phyloP scores from a whole-genome alignment of 2,888 invertebrate species.

The Steinernema carpocapsae region DNA sequence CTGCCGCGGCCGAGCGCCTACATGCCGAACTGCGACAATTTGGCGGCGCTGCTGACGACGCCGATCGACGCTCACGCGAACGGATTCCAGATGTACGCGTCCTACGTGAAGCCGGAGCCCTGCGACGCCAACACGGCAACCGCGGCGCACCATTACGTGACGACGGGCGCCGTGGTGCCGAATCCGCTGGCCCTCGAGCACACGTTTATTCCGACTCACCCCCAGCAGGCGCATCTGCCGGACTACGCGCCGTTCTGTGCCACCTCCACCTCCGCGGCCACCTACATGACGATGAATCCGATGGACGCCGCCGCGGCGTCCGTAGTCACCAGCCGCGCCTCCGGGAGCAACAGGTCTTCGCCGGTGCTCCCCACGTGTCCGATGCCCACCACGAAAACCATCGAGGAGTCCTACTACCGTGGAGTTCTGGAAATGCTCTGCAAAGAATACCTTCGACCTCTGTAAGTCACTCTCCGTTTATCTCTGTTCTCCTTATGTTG shows the following conservation, averaged over 20 bases:
- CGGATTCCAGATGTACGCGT: slow-evolving; percentile 30
- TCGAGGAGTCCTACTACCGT: slow-evolving; percentile 59
- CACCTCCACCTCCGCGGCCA: slow-evolving; percentile 18
- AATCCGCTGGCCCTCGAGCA: slow-evolving; percentile 28
- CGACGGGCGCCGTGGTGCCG: slow-evolving; percentile 29
- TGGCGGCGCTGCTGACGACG: slow-evolving; percentile 53
- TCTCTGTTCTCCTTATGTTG: background rate
- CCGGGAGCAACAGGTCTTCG: slow-evolving; percentile 45
- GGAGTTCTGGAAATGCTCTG: slow-evolving; percentile 32
- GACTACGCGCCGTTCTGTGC: slow-evolving; percentile 27
- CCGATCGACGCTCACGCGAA: slow-evolving; percentile 36
- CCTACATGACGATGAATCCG: slow-evolving; percentile 28
- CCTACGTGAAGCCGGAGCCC: slow-evolving; percentile 29
- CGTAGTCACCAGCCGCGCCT: slow-evolving; percentile 19
- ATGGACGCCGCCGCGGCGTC: slow-evolving; percentile 12
- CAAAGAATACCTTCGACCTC: slow-evolving; percentile 39
- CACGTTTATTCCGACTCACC: background rate
- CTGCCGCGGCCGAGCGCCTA: slow-evolving; percentile 31
- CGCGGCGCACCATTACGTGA: slow-evolving; percentile 21
- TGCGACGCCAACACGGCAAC: slow-evolving; percentile 8
- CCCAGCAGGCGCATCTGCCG: slow-evolving; percentile 8
- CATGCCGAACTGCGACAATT: slow-evolving; percentile 47
- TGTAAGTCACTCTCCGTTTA: slow-evolving; percentile 16
- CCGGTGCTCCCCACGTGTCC: slow-evolving; percentile 64
- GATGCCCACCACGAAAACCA: slow-evolving; percentile 64